These are phyloP conservation scores for Matsumyia berberina DNA, from an alignment of 2,888 invertebrate genomes.

Conservation along the genomic window DNA sequence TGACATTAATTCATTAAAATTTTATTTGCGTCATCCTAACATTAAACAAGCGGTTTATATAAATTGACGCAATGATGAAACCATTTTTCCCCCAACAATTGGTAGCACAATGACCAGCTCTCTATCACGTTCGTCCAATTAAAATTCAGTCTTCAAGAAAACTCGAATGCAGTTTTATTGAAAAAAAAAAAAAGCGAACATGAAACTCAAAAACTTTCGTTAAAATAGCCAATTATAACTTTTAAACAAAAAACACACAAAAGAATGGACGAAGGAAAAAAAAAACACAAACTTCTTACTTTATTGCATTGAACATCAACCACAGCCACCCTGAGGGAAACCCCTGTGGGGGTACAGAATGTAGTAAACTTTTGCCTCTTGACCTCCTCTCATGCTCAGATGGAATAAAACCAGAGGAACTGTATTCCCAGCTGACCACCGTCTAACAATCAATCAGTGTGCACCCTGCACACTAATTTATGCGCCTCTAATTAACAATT, in stretches of 20 bases:
- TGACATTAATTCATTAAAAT: too few relatives aligned
- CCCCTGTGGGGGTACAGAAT: conserved; percentile 45
- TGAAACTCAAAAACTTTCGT: conserved; percentile 65
- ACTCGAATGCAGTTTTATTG: conserved; percentile 41
- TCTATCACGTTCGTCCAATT: conserved; percentile 58
- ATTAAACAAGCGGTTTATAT: conserved; percentile 7
- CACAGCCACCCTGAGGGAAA: conserved; percentile 39
- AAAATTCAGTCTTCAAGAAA: conserved; percentile 55
- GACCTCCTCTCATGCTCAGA: conserved; percentile 63
- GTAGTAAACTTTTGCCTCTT: conserved; percentile 60
- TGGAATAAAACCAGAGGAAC: conserved; percentile 41
- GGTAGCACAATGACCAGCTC: conserved; percentile 27
- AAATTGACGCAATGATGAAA: conserved; percentile 7
- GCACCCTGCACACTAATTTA: conserved; percentile 71
- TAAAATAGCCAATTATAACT: conserved; percentile 74
- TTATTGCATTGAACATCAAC: conserved; percentile 54
- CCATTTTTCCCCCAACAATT: neutral
- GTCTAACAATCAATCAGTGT: conserved; percentile 73
- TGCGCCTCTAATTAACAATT: conserved; percentile 74
- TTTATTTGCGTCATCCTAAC: too few relatives aligned
- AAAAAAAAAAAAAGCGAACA: conserved; percentile 40
- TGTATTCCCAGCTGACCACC: conserved; percentile 68
- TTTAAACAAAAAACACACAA: conserved; percentile 56
- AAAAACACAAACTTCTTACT: conserved; percentile 49
- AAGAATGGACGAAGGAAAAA: conserved; percentile 2